Evolutionary conservation across 37 sponge, comb jelly and placozoan genomes (phyloP), one percentile per base, ranked within the genome.

Genomic region (Eunapius fragilis): DNA sequence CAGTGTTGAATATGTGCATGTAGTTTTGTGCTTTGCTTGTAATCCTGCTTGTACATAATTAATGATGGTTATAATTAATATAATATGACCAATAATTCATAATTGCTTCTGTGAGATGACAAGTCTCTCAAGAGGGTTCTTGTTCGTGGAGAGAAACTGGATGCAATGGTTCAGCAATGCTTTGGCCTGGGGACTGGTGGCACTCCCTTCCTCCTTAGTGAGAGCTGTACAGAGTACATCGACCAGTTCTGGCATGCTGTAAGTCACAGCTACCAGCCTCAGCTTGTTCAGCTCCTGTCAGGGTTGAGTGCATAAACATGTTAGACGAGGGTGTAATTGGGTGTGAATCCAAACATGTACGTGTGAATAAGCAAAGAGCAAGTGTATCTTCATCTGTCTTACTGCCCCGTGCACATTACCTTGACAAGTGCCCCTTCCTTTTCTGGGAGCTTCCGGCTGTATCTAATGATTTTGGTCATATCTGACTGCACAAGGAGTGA

Each of bases 361-460:
- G 22, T 58, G 58, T 58, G 58, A 24, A 7, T 2, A 7, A 77
- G 23, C n/a, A 25, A 25, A 2, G 38, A 32, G 32, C 14, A 1
- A 28, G 27, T 73, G 25, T 27, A n/a, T 7, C 71, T 10, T 25
- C 17, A n/a, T n/a, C 5, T 28, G 26, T 70, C 28, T 70, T 6
- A 30, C 28, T 70, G n/a, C 32, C 50, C 47, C 10, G 9, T 19
- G 35, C 32, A 28, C 22, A 37, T 32, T 31, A 95, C 97, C 90
- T 94, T 96, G 28, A 94, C 67, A 17, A 94, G 88, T 6, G 95
- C 89, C 11, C 86, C 35, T 47, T 94, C 90, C 47, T 96, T 96
- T 26, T 96, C 97, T 4, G 97, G 97, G 6, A 96, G 77, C 69
- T 92, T 94, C 25, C 90, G 68, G 26, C 87, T 88, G 72, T 94